Evolutionary conservation across 2,888 invertebrate species (phyloP).

Genomic region (Taenaris catops): DNA sequence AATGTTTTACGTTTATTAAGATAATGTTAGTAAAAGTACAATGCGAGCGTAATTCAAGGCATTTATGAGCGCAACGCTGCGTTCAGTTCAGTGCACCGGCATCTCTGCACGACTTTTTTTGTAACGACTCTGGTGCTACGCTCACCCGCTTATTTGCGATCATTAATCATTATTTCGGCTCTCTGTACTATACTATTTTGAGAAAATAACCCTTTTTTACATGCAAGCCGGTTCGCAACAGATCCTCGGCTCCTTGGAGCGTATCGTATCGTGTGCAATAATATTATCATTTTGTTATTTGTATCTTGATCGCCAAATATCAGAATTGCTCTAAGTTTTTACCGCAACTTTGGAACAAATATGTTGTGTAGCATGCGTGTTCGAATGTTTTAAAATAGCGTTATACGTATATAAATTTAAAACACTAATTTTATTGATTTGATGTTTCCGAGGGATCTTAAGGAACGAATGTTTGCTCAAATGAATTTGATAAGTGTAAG

Average conservation of each 20-base stretch:
- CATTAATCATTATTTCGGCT: slow-evolving; percentile 79
- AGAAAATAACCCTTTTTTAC: slow-evolving; percentile 77
- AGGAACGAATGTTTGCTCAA: too few species aligned
- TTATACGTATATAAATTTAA: too few species aligned
- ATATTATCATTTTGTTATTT: too few species aligned
- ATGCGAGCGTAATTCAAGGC: slow-evolving; percentile 9
- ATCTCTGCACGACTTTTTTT: slow-evolving; percentile 48
- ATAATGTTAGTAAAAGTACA: slow-evolving; percentile 1
- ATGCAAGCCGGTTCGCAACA: slow-evolving; percentile 38
- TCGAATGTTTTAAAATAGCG: too few species aligned
- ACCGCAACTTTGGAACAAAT: too few species aligned
- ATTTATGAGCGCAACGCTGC: slow-evolving; percentile 23
- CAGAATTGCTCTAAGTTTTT: too few species aligned
- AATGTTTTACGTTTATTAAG: too few species aligned
- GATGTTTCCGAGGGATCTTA: too few species aligned
- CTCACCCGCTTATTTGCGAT: slow-evolving; percentile 78
- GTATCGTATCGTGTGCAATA: slow-evolving; percentile 35
- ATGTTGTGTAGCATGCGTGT: too few species aligned
- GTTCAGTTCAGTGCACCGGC: slow-evolving; percentile 58
- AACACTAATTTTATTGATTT: too few species aligned
- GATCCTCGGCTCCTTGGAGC: slow-evolving; percentile 32
- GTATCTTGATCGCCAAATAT: too few species aligned
- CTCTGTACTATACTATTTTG: slow-evolving; percentile 64
- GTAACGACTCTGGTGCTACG: slow-evolving; percentile 39
- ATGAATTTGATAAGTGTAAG: too few species aligned